A percentile compares a stretch with the other conserved stretches of the same genome.
Conservation (phyloP, 2,797 vertebrate species). For the Florisuga fusca region DNA sequence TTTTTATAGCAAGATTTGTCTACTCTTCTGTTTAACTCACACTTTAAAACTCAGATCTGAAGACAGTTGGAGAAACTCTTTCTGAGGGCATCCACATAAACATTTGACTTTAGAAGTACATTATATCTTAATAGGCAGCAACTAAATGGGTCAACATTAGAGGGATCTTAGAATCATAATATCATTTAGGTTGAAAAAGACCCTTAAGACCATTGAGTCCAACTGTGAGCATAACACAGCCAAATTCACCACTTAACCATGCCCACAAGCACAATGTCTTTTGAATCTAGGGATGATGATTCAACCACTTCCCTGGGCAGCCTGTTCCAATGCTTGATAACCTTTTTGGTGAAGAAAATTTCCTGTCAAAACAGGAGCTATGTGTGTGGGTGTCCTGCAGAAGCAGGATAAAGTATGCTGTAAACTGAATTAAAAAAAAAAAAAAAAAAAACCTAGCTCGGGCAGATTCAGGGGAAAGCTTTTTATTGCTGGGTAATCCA, state of each 20-base stretch:
- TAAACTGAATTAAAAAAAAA: not conserved
- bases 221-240: no score
- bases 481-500: not conserved
- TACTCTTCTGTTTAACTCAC: not conserved
- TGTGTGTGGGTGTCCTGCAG: not conserved
- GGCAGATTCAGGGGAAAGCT: not conserved
- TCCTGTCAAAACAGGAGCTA: accelerated
- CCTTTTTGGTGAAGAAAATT: no score
- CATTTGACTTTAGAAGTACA: not conserved
- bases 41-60: not conserved
- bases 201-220: no score
- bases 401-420: not conserved
- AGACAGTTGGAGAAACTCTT: not conserved
- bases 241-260: no score
- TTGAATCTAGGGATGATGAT: no score
- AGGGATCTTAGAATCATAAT: no score
- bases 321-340: no score
- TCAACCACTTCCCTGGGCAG: no score
- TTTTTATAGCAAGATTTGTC: not conserved
- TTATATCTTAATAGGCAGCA: not conserved
- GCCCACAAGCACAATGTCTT: no score
- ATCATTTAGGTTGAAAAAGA: no score
- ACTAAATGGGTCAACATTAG: not conserved
- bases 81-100: not conserved
- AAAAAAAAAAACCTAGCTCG: not conserved